phyloP scores from a whole-genome alignment of 1,140 invertebrate species.

The Hypsibius dujardini region DNA sequence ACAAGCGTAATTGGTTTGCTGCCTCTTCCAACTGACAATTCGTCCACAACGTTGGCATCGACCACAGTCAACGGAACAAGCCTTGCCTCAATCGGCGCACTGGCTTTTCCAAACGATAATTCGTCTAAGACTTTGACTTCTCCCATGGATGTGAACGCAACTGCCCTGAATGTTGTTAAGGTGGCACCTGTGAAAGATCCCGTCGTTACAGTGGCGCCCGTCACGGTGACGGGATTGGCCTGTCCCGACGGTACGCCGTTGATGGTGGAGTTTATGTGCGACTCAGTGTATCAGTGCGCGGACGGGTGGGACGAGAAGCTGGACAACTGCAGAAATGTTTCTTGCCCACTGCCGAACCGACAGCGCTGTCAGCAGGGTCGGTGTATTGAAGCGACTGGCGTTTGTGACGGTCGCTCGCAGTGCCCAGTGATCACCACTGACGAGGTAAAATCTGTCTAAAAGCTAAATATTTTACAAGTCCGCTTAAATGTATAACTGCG shows the following conservation, averaged over 20 bases:
- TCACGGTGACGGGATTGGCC: not conserved
- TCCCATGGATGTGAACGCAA: not conserved
- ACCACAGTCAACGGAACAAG: no score
- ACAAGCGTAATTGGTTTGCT: no score
- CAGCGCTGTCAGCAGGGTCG: not conserved
- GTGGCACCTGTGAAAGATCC: not conserved
- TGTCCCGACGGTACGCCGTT: not conserved
- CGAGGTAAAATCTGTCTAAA: not conserved
- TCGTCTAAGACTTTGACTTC: no score
- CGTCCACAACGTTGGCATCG: no score
- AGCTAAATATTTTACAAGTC: no score
- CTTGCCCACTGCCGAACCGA: not conserved
- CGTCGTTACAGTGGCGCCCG: not conserved
- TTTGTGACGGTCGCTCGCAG: not conserved
- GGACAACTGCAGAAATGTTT: not conserved
- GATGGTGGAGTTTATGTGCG: not conserved
- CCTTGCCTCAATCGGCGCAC: no score
- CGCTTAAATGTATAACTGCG: no score
- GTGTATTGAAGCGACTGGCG: not conserved
- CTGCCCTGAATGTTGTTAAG: not conserved
- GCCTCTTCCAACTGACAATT: no score
- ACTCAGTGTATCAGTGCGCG: not conserved
- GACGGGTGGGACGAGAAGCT: constrained; percentile 14
- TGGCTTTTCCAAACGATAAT: no score
- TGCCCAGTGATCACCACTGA: not conserved